Conservation (phyloP, 2,113 vertebrate genomes). For the Theristicus caerulescens region DNA sequence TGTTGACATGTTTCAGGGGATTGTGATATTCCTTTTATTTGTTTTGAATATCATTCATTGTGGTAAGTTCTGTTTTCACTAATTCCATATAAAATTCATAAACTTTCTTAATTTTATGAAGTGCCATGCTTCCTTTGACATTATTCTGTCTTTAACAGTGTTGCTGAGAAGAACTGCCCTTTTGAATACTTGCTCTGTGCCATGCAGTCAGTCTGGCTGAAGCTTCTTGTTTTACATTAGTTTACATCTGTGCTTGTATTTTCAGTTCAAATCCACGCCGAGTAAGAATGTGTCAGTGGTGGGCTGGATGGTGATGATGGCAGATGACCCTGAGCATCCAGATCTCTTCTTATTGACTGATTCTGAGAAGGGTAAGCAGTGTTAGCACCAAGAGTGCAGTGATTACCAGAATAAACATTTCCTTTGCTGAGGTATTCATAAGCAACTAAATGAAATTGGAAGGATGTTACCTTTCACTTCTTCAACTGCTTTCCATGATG, state of each 20-base stretch:
- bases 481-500: rapidly evolving
- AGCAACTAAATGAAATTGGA: background rate
- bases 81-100: background rate
- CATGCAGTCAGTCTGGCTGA: background rate
- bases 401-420: background rate
- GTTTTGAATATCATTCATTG: background rate
- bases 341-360: constrained; percentile 95
- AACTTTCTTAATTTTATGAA: background rate
- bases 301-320: constrained; percentile 98
- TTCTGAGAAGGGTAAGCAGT: constrained; percentile 89
- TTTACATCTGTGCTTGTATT: background rate
- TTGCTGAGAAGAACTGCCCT: background rate
- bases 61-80: background rate
- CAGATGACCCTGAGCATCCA: constrained; percentile 93
- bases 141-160: background rate
- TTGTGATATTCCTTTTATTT: background rate
- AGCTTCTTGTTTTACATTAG: background rate
- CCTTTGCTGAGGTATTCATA: background rate
- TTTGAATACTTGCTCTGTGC: background rate
- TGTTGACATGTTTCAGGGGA: background rate
- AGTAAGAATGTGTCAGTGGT: constrained; percentile 91
- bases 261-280: constrained; percentile 94
- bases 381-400: background rate
- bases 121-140: background rate
- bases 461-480: background rate